Evolutionary conservation across 1,140 invertebrate species (phyloP).

Genomic region (Adoxophyes honmai): DNA sequence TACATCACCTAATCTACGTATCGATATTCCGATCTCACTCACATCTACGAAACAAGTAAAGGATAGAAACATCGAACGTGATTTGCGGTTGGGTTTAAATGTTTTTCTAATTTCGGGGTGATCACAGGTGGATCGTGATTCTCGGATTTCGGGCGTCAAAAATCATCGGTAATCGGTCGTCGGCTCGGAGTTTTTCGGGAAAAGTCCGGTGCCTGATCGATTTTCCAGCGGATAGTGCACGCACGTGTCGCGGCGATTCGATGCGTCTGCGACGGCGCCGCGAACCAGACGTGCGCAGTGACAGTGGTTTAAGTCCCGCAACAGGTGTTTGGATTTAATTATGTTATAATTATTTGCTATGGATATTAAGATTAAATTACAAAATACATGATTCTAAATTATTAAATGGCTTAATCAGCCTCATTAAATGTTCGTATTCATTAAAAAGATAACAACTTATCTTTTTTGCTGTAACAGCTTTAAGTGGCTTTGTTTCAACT

Average conservation of each 20-base stretch:
- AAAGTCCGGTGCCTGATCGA: constrained; percentile 57
- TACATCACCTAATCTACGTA: not conserved
- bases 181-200: constrained; percentile 54
- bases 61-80: not conserved
- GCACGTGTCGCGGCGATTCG: constrained; percentile 54
- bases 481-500: no score
- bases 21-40: not conserved
- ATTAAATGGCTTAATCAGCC: no score
- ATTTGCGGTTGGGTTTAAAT: not conserved
- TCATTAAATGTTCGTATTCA: no score
- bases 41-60: not conserved
- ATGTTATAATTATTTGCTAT: no score
- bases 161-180: constrained; percentile 64
- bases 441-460: no score
- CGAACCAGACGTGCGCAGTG: constrained; percentile 34
- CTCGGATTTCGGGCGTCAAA: constrained; percentile 55
- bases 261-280: constrained; percentile 35
- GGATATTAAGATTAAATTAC: no score
- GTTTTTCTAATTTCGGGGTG: constrained; percentile 19
- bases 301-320: constrained; percentile 23
- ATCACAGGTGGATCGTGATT: constrained; percentile 63
- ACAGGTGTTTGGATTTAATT: constrained; percentile 28
- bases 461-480: no score
- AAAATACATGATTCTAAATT: constrained; percentile 1
- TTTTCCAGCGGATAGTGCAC: constrained; percentile 70